Evolutionary conservation across 2,797 vertebrate species (phyloP), one percentile per base, ranked within the genome.

Genomic region (Bradypus variegatus): DNA sequence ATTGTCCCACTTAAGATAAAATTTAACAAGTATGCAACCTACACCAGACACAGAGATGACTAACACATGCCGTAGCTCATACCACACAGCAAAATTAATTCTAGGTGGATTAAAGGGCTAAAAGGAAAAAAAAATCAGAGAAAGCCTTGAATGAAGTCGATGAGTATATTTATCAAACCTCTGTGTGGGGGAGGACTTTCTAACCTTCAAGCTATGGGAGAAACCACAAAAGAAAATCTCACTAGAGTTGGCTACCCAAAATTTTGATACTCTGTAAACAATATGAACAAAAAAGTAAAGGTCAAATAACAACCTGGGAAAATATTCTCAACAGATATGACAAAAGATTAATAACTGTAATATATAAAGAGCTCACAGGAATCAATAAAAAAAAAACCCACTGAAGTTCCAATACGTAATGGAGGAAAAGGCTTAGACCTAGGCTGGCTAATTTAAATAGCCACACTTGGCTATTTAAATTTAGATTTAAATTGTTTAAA

Each of bases 221-320:
- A 94, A 96, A 93, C 94, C 95, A 91, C 94, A 93, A 81, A 75
- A 94, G 64, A 81, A 88, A 88, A 94, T 64, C 89, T 94, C 90
- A 73, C 21, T n/a, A 88, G 89, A 81, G 41, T 31, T 53, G 65
- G 60, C 62, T 3, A 36, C 80, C 65, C 77, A 93, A 78, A 72
- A 58, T 89, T 65, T 25, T 83, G 88, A 80, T n/a, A 58, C 67
- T n/a, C 90, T 41, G 83, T 76, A 65, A 95, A 86, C 94, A 95
- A 60, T 16, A 14, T 48, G 50, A 84, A 81, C 65, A 38, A 83
- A 91, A 38, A 92, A 82, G 60, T 88, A 95, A 96, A 95, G 95
- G 95, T 95, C 96, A 96, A 89, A 83, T 58, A 73, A 70, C 82
- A 95, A 79, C 53, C 76, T 50, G 65, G 36, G 81, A 50, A 12